Evolutionary conservation across 2,888 invertebrate genomes (phyloP).

Genomic region (Pogonocherus hispidulus): DNA sequence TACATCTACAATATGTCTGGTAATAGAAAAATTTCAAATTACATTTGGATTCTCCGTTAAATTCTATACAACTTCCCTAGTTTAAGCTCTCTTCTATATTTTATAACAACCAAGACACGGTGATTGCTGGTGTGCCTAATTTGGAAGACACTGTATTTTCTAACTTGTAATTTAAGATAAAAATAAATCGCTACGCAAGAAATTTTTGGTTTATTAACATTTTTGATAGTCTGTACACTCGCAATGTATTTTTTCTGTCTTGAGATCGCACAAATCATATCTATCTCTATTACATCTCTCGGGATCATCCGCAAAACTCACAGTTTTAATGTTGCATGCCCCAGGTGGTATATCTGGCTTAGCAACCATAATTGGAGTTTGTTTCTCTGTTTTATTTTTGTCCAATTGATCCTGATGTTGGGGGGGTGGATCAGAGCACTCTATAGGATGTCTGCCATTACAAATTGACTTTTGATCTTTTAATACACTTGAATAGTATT

Average conservation of each 20-base stretch:
- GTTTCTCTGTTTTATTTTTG: conserved; percentile 38
- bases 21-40: too few relatives aligned
- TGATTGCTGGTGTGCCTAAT: too few relatives aligned
- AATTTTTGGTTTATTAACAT: conserved; percentile 18
- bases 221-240: conserved; percentile 62
- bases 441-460: conserved; percentile 54
- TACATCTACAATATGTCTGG: too few relatives aligned
- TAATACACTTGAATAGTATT: conserved; percentile 64
- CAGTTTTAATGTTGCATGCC: conserved; percentile 61
- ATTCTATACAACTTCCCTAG: too few relatives aligned
- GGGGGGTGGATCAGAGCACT: conserved; percentile 56
- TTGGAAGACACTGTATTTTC: not conserved
- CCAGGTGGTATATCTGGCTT: conserved; percentile 59
- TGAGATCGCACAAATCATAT: conserved; percentile 63
- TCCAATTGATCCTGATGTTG: conserved; percentile 27
- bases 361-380: conserved; percentile 60
- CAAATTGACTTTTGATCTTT: conserved; percentile 63
- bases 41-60: too few relatives aligned
- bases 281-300: conserved; percentile 60
- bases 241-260: conserved; percentile 59
- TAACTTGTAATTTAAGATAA: too few relatives aligned
- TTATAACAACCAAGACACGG: too few relatives aligned
- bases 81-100: too few relatives aligned
- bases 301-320: conserved; percentile 60
- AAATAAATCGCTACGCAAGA: too few relatives aligned